These are phyloP conservation scores for Eriosoma lanigerum DNA, from an alignment of 1,140 invertebrate species.

Conservation along the genomic window DNA sequence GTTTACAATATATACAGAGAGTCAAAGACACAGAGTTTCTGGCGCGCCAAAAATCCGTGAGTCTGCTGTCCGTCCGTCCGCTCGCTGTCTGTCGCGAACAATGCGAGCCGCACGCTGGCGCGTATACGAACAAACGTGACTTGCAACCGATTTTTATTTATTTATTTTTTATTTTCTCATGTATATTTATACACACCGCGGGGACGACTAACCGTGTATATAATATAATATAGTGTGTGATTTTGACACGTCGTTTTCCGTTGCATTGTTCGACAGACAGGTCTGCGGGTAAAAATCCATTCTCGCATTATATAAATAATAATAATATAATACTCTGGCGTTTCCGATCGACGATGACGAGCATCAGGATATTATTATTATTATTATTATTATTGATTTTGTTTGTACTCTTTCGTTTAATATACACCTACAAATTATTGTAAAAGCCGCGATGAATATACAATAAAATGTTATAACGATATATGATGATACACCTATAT, in stretches of 20 bases:
- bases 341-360: not conserved
- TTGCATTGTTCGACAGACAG: constrained; percentile 39
- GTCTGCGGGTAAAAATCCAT: constrained; percentile 32
- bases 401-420: not conserved
- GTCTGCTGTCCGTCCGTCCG: constrained; percentile 15
- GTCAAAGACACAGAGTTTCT: too few relatives aligned
- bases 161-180: not conserved
- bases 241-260: constrained; percentile 51
- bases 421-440: too few relatives aligned
- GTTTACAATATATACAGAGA: not conserved
- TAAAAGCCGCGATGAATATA: too few relatives aligned
- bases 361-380: not conserved
- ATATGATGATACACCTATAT: too few relatives aligned
- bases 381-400: constrained; percentile 21
- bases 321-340: constrained; percentile 2
- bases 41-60: not conserved
- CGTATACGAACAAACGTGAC: constrained; percentile 40
- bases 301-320: not conserved
- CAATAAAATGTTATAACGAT: too few relatives aligned
- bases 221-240: not conserved
- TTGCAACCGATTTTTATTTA: constrained; percentile 23
- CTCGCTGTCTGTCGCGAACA: not conserved
- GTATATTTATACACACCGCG: not conserved
- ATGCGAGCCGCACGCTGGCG: not conserved
- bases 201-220: not conserved